A percentile compares a stretch with the other conserved stretches of the same genome.
Evolutionary conservation across 2,888 invertebrate genomes (phyloP).

Genomic region (Unio delphinus): DNA sequence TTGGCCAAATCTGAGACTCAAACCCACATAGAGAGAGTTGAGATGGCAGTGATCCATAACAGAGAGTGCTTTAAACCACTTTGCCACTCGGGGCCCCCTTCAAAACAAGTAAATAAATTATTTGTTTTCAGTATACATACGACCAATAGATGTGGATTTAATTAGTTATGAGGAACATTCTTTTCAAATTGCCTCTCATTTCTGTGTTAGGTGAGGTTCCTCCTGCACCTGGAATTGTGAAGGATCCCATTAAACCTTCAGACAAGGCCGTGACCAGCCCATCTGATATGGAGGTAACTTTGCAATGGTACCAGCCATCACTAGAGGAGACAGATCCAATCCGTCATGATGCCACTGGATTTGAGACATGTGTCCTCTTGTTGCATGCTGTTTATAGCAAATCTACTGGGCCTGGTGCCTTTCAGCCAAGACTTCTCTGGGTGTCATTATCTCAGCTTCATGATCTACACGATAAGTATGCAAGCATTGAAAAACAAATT

Average conservation of each 20-base stretch:
- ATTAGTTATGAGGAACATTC: neutral
- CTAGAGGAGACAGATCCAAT: conserved; percentile 52
- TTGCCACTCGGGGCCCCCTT: too few relatives aligned
- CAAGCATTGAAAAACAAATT: conserved; percentile 4
- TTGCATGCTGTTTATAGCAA: conserved; percentile 55
- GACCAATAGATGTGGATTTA: neutral
- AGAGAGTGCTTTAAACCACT: too few relatives aligned
- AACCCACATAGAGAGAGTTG: too few relatives aligned
- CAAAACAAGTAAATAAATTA: too few relatives aligned
- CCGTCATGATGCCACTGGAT: conserved; percentile 41
- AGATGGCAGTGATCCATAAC: too few relatives aligned
- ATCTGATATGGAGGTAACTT: conserved; percentile 54
- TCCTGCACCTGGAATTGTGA: conserved; percentile 44
- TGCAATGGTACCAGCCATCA: conserved; percentile 66
- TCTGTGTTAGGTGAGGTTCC: conserved; percentile 30
- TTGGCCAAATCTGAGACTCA: too few relatives aligned
- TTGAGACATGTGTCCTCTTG: conserved; percentile 50
- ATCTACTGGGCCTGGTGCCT: conserved; percentile 25
- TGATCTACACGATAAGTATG: conserved; percentile 63
- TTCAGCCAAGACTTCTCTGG: conserved; percentile 45
- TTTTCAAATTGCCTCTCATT: neutral
- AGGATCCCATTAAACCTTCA: conserved; percentile 33
- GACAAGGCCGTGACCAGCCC: conserved; percentile 49
- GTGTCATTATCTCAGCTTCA: conserved; percentile 55
- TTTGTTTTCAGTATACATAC: too few relatives aligned